phyloP scores from a whole-genome alignment of 2,888 invertebrate genomes.

The Watsonalla binaria region DNA sequence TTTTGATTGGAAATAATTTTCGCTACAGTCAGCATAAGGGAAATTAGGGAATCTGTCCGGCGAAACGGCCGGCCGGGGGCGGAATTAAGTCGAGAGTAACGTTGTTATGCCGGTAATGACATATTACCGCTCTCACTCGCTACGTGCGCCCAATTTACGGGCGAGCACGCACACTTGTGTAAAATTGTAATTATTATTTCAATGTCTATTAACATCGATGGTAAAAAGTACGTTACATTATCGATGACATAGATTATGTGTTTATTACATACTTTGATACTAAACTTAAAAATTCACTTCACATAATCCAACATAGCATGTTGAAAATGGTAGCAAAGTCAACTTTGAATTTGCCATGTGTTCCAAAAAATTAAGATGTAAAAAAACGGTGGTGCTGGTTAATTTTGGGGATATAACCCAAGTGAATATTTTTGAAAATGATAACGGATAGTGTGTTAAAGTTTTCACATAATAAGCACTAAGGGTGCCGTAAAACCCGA shows the following conservation, averaged over 20 bases:
- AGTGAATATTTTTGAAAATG: neutral
- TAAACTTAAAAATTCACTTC: too few relatives aligned
- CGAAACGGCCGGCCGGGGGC: slow-evolving; percentile 45
- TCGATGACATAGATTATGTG: too few relatives aligned
- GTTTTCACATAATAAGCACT: neutral
- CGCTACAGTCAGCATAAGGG: slow-evolving; percentile 8
- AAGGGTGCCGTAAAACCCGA: slow-evolving; percentile 23
- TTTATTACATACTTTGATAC: too few relatives aligned
- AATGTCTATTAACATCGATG: slow-evolving; percentile 60
- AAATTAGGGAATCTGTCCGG: slow-evolving; percentile 50
- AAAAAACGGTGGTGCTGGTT: too few relatives aligned
- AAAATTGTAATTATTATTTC: slow-evolving; percentile 60
- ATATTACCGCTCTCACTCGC: slow-evolving; percentile 56
- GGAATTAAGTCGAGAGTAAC: slow-evolving; percentile 73
- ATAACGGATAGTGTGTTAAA: neutral
- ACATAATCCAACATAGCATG: too few relatives aligned
- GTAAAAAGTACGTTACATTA: too few relatives aligned
- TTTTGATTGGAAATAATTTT: too few relatives aligned
- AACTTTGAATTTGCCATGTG: too few relatives aligned
- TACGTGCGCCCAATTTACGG: slow-evolving; percentile 58
- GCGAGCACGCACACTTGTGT: slow-evolving; percentile 39
- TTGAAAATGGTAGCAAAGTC: too few relatives aligned
- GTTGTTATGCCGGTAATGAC: slow-evolving; percentile 69
- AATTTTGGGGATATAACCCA: neutral
- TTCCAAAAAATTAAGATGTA: too few relatives aligned